A percentile compares a stretch with the other conserved stretches of the same genome.
These are phyloP conservation scores for Aphidius colemani DNA, from an alignment of 2,888 invertebrate species.

Conservation along the genomic window DNA sequence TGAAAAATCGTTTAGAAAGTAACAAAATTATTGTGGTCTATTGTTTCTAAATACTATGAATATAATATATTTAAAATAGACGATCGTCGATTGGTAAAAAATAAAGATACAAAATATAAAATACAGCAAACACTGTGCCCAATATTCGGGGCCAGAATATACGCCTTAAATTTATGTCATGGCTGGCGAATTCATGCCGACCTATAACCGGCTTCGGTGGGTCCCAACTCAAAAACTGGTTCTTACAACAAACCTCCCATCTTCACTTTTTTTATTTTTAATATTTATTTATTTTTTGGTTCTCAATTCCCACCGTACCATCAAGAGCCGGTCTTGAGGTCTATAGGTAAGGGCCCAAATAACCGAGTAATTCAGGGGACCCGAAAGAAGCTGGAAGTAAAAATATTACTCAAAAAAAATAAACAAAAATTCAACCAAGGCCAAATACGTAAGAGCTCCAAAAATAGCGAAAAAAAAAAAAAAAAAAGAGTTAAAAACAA, in stretches of 20 bases:
- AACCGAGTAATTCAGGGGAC: too few relatives aligned
- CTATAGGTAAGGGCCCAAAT: constrained; percentile 31
- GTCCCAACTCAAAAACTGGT: constrained; percentile 34
- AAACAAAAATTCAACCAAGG: constrained; percentile 26
- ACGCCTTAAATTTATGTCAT: constrained; percentile 24
- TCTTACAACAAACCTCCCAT: constrained; percentile 24
- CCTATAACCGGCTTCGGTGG: constrained; percentile 24
- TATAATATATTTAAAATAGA: too few relatives aligned
- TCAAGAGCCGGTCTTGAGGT: constrained; percentile 25
- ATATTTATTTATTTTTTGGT: constrained; percentile 4
- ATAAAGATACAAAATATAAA: neutral
- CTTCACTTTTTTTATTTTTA: constrained; percentile 12
- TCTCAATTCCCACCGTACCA: neutral
- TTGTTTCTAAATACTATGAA: too few relatives aligned
- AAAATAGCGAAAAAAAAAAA: constrained; percentile 23
- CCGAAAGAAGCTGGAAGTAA: neutral
- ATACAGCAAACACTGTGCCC: neutral
- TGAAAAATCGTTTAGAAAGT: too few relatives aligned
- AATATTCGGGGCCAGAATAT: neutral
- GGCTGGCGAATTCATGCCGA: constrained; percentile 25
- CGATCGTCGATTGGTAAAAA: too few relatives aligned
- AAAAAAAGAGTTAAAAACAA: neutral
- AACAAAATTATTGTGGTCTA: too few relatives aligned
- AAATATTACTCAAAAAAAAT: neutral
- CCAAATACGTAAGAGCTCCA: constrained; percentile 34